phyloP scores from a whole-genome alignment of 2,113 vertebrate species.

The Junco hyemalis region DNA sequence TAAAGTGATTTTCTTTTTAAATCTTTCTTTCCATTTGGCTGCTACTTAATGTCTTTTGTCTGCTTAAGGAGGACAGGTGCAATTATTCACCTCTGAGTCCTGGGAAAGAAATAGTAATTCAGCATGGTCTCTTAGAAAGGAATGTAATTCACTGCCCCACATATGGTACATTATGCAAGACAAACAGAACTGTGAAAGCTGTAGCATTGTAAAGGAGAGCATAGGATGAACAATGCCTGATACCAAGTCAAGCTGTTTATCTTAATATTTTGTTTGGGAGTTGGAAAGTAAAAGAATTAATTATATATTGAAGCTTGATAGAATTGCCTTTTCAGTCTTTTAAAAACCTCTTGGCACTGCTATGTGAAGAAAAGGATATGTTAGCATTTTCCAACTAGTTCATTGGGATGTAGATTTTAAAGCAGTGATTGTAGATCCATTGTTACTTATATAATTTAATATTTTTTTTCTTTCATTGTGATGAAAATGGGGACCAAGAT shows the following conservation, averaged over 20 bases:
- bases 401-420: not conserved
- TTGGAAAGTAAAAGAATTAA: not conserved
- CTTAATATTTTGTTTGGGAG: not conserved
- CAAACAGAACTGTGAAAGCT: slow-evolving; percentile 15
- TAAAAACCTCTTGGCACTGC: not conserved
- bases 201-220: not conserved
- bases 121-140: not conserved
- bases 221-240: not conserved
- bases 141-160: slow-evolving; percentile 4
- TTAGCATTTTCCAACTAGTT: not conserved
- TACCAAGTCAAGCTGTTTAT: slow-evolving; percentile 6
- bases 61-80: slow-evolving; percentile 49
- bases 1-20: slow-evolving; percentile 32
- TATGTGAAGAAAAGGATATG: not conserved
- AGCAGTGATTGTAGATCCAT: not conserved
- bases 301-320: not conserved
- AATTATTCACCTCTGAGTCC: slow-evolving; percentile 55
- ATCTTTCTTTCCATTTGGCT: slow-evolving; percentile 40
- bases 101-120: slow-evolving; percentile 46
- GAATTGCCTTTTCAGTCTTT: not conserved
- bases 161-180: not conserved
- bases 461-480: rapidly evolving
- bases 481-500: not conserved
- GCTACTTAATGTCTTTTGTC: slow-evolving; percentile 53
- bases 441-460: not conserved